Base-by-base conservation (phyloP, 2,113 vertebrate genomes). In the Thermophis baileyi region DNA sequence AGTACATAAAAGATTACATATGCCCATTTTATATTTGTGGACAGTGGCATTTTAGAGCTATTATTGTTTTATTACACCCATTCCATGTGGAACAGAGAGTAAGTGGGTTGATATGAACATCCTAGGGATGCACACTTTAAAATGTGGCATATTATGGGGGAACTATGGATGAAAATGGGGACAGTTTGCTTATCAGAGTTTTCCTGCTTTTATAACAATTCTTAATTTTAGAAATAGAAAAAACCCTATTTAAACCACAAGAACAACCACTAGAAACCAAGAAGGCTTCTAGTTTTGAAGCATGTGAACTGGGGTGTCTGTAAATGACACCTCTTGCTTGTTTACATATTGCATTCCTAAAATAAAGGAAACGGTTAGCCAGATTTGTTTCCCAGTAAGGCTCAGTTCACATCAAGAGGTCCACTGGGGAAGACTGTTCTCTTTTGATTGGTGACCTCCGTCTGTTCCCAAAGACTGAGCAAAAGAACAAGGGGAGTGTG, bases 261-360 rank as follows among this genome's bases (percentile, higher is more conserved):
- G 24, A n/a, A 50, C 27, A 57, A 18, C 53, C 2, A 50, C 46
- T 7, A 16, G 18, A 74, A 54, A 85, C 9, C 30, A 85, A 47
- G 60, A 40, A 25, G 53, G 11, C 44, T 25, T 0, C 89, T 87
- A 94, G 89, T 69, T 9, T 0, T 0, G 4, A 97, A 95, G 95
- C 97, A 93, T 98, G 97, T 97, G 98, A 98, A 95, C 94, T 35
- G 85, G 85, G 50, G 89, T 55, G 54, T 51, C 91, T 14, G 40
- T 95, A 93, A 92, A 47, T 74, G 91, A 93, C 81, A 93, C 85
- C 94, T 94, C 90, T 93, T 0, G 2, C 74, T 94, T 97, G 96
- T 97, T 97, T 97, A 96, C 92, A 94, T 91, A 87, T 91, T 94
- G 94, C 97, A 95, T 97, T 98, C 96, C 95, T 93, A 46, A 92